These are phyloP conservation scores for Hydriomena furcata DNA, from an alignment of 2,888 invertebrate species.

Conservation along the genomic window DNA sequence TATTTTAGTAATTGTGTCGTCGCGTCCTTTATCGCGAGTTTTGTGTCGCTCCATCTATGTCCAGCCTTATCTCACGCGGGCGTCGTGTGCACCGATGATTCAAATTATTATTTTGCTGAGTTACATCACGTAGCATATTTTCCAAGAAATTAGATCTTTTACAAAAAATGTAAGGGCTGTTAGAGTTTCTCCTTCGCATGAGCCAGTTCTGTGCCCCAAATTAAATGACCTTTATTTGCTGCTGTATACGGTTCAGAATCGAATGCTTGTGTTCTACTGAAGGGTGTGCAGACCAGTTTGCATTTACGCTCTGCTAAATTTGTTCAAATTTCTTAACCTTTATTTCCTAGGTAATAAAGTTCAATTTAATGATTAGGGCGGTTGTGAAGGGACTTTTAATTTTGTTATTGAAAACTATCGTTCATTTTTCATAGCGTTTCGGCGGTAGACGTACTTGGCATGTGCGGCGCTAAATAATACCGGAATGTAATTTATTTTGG, in stretches of 20 bases:
- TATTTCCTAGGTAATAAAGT: not conserved
- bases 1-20: not conserved
- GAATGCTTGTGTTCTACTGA: not conserved
- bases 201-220: not conserved
- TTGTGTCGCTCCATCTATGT: conserved; percentile 19
- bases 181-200: conserved; percentile 41
- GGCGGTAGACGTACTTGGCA: conserved; percentile 48
- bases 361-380: not conserved
- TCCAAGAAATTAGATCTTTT: conserved; percentile 67
- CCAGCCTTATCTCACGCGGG: conserved; percentile 36
- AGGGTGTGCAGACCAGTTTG: conserved; percentile 41
- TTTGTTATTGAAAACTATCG: conserved; percentile 43
- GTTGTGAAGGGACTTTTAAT: not conserved
- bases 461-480: conserved; percentile 45
- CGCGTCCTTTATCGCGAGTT: not conserved
- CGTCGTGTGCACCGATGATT: conserved; percentile 54
- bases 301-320: not conserved
- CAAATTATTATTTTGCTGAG: conserved; percentile 67
- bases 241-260: conserved; percentile 6
- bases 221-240: conserved; percentile 5
- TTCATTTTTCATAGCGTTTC: conserved; percentile 58
- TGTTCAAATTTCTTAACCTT: not conserved
- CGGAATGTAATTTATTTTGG: conserved; percentile 31
- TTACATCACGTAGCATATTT: conserved; percentile 71
- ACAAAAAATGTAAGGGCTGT: conserved; percentile 53